A percentile compares a stretch with the other conserved stretches of the same genome.
These are phyloP conservation scores for Acrobasis suavella DNA, from an alignment of 2,888 invertebrate species.

Conservation along the genomic window DNA sequence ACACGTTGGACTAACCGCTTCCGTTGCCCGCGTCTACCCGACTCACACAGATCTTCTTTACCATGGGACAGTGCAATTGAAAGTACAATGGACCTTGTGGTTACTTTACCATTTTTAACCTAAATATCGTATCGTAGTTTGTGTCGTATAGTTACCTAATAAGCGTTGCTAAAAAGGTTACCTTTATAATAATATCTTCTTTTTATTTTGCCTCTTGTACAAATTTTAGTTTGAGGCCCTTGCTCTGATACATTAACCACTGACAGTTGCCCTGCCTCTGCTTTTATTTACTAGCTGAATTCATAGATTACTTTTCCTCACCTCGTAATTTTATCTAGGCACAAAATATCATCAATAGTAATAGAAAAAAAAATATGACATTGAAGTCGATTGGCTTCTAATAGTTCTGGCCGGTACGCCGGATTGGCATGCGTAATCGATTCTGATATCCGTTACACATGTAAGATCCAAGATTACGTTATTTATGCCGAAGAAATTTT, in stretches of 20 bases:
- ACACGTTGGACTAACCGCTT: conserved; percentile 63
- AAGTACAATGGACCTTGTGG: not conserved
- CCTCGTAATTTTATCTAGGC: too few relatives aligned
- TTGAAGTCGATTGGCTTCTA: not conserved
- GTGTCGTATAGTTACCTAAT: too few relatives aligned
- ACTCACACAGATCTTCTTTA: conserved; percentile 5
- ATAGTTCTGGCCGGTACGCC: conserved; percentile 7
- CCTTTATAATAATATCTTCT: too few relatives aligned
- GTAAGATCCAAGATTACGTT: conserved; percentile 20
- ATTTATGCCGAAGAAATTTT: conserved; percentile 16
- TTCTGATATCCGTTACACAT: conserved; percentile 13
- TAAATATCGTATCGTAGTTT: too few relatives aligned
- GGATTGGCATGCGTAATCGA: conserved; percentile 18
- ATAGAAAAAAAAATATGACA: not conserved
- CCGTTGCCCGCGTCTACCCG: conserved; percentile 40
- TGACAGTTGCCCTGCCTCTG: too few relatives aligned
- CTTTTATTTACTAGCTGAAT: too few relatives aligned
- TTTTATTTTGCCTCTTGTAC: too few relatives aligned
- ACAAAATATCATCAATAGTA: too few relatives aligned
- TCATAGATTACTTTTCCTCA: too few relatives aligned
- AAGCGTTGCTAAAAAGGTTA: too few relatives aligned
- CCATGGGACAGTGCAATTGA: not conserved
- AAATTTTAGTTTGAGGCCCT: too few relatives aligned
- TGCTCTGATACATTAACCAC: too few relatives aligned
- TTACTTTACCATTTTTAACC: not conserved